Evolutionary conservation across 2,888 invertebrate species (phyloP).

Genomic region (Tupiocoris notatus): DNA sequence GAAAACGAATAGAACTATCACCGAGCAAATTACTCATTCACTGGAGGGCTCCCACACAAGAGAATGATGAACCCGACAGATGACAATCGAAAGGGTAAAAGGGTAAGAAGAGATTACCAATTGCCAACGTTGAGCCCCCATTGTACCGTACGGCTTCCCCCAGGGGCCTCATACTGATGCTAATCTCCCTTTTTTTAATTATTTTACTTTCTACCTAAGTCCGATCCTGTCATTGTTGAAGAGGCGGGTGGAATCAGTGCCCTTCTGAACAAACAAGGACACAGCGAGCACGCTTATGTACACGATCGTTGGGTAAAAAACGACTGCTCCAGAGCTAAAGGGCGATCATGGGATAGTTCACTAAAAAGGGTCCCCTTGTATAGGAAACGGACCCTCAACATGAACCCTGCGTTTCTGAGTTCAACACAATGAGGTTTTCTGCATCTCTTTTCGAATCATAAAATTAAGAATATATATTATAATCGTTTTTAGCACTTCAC

Average conservation of each 20-base stretch:
- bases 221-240: conserved; percentile 37
- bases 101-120: conserved; percentile 41
- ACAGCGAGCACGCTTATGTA: neutral
- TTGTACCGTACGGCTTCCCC: conserved; percentile 18
- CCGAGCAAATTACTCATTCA: conserved; percentile 8
- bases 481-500: too few relatives aligned
- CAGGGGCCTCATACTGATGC: conserved; percentile 23
- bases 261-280: conserved; percentile 39
- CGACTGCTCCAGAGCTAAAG: neutral
- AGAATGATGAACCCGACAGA: conserved; percentile 23
- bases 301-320: neutral
- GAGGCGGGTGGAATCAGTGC: conserved; percentile 16
- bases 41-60: conserved; percentile 12
- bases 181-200: conserved; percentile 35
- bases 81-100: conserved; percentile 30
- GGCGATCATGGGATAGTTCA: neutral
- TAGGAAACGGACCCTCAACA: neutral
- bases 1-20: neutral
- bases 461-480: too few relatives aligned
- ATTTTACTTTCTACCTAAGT: conserved; percentile 39
- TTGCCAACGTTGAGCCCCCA: conserved; percentile 22
- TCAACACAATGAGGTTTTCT: neutral
- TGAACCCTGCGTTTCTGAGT: neutral
- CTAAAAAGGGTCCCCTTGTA: neutral
- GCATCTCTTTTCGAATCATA: too few relatives aligned